Percentiles rank a stretch among this genome's conserved stretches.
These are phyloP conservation scores for Sebastes elongatus DNA, from an alignment of 2,797 vertebrate species.

Conservation along the genomic window DNA sequence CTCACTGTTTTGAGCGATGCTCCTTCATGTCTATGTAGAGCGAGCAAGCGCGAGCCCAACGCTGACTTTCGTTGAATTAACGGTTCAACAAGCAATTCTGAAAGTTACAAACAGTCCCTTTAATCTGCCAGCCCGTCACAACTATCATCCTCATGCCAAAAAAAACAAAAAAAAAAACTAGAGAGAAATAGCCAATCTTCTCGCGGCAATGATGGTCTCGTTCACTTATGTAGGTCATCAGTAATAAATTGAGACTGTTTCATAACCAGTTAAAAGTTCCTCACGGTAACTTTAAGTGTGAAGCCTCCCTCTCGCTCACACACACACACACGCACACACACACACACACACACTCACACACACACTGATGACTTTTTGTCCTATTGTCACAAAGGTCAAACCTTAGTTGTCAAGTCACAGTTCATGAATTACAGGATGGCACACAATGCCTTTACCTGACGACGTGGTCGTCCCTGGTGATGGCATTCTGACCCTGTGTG, in stretches of 20 bases:
- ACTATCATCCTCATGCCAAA: no score
- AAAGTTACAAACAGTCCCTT: no score
- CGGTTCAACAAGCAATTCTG: no score
- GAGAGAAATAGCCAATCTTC: no score
- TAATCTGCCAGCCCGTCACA: no score
- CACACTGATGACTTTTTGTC: constrained; percentile 33
- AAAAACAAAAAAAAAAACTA: no score
- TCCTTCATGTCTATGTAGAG: no score
- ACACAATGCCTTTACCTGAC: constrained; percentile 47
- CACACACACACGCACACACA: background rate
- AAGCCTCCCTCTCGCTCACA: background rate
- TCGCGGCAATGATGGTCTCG: no score
- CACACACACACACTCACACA: background rate
- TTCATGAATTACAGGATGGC: constrained; percentile 52
- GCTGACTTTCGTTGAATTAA: no score
- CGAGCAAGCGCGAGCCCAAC: no score
- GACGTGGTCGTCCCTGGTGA: constrained; percentile 55
- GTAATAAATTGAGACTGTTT: background rate
- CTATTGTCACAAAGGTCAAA: constrained; percentile 64
- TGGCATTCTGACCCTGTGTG: constrained; percentile 23
- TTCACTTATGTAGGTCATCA: background rate
- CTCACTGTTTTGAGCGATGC: no score
- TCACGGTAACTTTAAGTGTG: background rate
- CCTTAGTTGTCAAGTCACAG: constrained; percentile 46
- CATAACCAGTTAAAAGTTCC: background rate